Evolutionary conservation across 1,140 invertebrate genomes (phyloP), one percentile per base, ranked within the genome.

Genomic region (Platyura marginata): DNA sequence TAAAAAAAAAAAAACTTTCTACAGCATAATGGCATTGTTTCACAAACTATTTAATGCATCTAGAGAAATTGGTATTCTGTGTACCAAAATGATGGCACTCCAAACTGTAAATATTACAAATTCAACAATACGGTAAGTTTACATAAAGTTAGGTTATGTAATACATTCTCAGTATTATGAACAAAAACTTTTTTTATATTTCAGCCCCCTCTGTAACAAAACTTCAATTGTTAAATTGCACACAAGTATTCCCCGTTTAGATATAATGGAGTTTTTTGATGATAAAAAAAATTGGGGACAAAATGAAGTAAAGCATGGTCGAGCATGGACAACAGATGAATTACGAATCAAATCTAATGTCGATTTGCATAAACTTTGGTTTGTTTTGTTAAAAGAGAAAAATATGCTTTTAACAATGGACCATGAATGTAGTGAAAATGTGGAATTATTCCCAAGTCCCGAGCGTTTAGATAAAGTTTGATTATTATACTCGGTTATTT

Each of bases 351-450:
- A 97, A 66, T 93, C 87, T 40, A 98, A 96, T 62, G 68, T 76
- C 39, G 95, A 99, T 67, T 71, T 98, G 36, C 95, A 99, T 54
- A 96, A 98, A 70, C 65, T 98, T 43, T 99, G 95, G 95, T 96
- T 78, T 68, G 72, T 98, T 20, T 66, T 98, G 42, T 62, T 97
- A 19, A 99, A 98, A 67, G 95, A 98, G 66, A 67, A 76, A 44
- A 99, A 99, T 60, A 95, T 97, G 91, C 65, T 99, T 5, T 59
- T 93, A 38, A 98, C 95, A 15, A 95, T 98, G 93, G 81, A 96
- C 66, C 70, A 87, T 45, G 80, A 80, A 54, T 81, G 74, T 54
- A 79, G 79, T 40, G 56, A 72, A 45, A 65, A 78, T 53, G 62
- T 59, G 29, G 63, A 74, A 59, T 47, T 81, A n/a, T 89, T 98